Conservation (phyloP, 2,113 vertebrate species). For the Jaculus jaculus region DNA sequence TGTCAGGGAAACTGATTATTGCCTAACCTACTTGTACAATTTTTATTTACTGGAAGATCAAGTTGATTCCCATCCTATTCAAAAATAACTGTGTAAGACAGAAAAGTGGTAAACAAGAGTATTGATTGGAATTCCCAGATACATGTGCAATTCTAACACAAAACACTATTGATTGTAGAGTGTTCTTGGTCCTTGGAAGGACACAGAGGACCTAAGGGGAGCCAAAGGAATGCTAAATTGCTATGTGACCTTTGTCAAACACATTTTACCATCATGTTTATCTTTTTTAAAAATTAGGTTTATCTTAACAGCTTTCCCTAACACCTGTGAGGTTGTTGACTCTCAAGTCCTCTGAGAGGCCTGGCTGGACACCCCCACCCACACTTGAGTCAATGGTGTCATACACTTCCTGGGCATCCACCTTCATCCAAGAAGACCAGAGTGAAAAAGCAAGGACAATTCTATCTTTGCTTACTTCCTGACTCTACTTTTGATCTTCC, state of each 20-base stretch:
- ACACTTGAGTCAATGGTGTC: background rate
- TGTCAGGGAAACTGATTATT: background rate
- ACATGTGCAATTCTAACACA: background rate
- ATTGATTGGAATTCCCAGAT: background rate
- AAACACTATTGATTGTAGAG: background rate
- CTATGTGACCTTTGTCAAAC: background rate
- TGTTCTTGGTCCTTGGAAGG: background rate
- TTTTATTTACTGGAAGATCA: conserved; percentile 23
- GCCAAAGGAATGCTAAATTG: fast-evolving
- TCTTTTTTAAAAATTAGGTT: background rate
- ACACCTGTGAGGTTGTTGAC: no score
- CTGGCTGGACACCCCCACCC: background rate
- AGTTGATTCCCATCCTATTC: background rate
- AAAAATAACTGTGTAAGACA: background rate
- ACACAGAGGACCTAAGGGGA: background rate
- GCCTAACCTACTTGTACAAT: background rate
- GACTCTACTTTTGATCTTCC: background rate
- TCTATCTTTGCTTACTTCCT: background rate
- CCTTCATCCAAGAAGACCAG: background rate
- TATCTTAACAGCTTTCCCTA: background rate
- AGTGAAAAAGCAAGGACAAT: background rate
- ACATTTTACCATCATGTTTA: fast-evolving
- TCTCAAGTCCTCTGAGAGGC: background rate
- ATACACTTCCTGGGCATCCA: no score
- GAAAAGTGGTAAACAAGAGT: background rate